A percentile compares a stretch with the other conserved stretches of the same genome.
phyloP scores from a whole-genome alignment of 2,797 vertebrate genomes.

The Botia kubotai region DNA sequence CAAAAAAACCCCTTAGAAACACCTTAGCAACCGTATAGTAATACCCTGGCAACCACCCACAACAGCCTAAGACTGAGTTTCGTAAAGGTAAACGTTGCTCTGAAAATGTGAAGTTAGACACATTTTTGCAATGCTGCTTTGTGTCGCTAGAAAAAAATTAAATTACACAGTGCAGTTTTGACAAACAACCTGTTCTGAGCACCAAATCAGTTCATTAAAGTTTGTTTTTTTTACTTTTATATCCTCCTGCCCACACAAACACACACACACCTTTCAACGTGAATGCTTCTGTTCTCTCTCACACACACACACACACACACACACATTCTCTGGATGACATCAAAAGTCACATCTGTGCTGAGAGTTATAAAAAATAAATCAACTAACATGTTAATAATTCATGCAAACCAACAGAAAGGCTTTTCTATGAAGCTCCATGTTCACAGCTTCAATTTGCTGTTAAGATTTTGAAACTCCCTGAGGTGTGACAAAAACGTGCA shows the following conservation, averaged over 20 bases:
- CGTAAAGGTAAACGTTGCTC: too few species aligned
- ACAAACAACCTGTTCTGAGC: too few species aligned
- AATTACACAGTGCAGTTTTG: too few species aligned
- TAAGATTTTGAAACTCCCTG: background rate
- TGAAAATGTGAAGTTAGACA: too few species aligned
- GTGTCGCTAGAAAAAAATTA: too few species aligned
- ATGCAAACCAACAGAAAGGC: conserved; percentile 60
- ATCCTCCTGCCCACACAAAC: too few species aligned
- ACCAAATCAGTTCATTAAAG: too few species aligned
- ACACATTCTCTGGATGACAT: conserved; percentile 23
- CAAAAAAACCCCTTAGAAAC: background rate
- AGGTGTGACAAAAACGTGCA: too few species aligned
- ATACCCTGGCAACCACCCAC: background rate
- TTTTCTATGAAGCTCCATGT: conserved; percentile 54
- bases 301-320: background rate
- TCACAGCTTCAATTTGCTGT: conserved; percentile 24
- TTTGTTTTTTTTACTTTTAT: too few species aligned
- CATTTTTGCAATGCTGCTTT: too few species aligned
- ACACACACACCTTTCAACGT: background rate
- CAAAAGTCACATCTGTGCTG: conserved; percentile 46
- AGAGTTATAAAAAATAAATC: conserved; percentile 74
- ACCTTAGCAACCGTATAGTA: background rate
- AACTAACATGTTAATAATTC: conserved; percentile 77
- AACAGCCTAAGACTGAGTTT: too few species aligned
- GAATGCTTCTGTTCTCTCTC: background rate